These are phyloP conservation scores for Onychorhynchus coronatus DNA, from an alignment of 2,113 vertebrate genomes.

Conservation along the genomic window DNA sequence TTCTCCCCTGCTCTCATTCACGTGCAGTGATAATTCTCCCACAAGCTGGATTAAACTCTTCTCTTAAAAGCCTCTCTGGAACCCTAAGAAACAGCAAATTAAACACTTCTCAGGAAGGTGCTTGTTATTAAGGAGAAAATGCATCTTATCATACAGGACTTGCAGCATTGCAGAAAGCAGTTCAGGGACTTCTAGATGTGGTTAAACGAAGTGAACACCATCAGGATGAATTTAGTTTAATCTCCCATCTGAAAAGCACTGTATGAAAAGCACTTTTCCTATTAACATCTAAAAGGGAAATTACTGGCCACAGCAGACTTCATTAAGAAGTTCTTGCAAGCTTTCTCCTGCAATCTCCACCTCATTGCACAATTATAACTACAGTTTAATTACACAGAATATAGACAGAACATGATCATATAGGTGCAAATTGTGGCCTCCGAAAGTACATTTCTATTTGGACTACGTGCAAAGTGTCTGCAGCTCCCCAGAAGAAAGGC, in stretches of 20 bases:
- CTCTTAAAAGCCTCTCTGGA: slow-evolving; percentile 8
- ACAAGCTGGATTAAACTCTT: slow-evolving; percentile 34
- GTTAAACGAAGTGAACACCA: not conserved
- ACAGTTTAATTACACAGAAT: not conserved
- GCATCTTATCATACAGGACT: not conserved
- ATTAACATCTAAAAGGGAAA: not conserved
- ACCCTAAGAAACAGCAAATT: not conserved
- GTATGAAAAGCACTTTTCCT: not conserved
- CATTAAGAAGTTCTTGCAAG: not conserved
- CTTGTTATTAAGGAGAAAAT: not conserved
- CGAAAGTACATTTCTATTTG: not conserved
- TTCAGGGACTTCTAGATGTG: not conserved
- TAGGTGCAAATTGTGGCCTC: not conserved
- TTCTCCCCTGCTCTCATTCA: not conserved
- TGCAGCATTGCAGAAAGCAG: not conserved
- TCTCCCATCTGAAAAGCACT: not conserved
- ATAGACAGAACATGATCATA: fast-evolving
- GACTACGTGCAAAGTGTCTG: not conserved
- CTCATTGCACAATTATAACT: not conserved
- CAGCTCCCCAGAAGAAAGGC: not conserved
- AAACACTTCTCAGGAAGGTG: not conserved
- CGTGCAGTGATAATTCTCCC: slow-evolving; percentile 5
- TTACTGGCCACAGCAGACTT: not conserved
- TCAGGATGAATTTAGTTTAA: not conserved
- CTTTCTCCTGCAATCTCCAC: not conserved